phyloP scores from a whole-genome alignment of 2,888 invertebrate genomes.

The Cepaea hortensis region DNA sequence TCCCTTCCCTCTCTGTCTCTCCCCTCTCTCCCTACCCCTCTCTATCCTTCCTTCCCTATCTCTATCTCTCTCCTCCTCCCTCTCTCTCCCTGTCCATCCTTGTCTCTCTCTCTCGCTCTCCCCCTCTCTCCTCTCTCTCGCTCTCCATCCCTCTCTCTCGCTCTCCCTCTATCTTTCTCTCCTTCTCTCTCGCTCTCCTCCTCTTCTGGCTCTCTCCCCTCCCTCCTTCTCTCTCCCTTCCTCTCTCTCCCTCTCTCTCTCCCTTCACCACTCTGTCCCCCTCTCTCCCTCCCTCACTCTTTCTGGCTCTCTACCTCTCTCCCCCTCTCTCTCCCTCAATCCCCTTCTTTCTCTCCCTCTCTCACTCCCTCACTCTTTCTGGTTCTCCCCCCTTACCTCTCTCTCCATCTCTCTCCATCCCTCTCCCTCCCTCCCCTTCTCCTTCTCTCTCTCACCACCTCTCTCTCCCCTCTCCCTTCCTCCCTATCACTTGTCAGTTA shows the following conservation, averaged over 20 bases:
- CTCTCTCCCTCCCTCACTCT: not conserved
- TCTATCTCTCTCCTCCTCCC: not conserved
- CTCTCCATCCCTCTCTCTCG: no score
- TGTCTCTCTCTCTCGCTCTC: no score
- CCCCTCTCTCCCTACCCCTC: not conserved
- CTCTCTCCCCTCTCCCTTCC: no score
- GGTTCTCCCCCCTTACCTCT: not conserved
- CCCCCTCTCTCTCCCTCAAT: not conserved
- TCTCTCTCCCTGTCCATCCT: no score
- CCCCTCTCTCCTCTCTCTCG: no score
- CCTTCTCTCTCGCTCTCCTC: no score
- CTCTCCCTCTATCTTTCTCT: no score
- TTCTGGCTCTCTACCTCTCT: not conserved
- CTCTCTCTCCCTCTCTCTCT: not conserved
- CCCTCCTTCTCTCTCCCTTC: slow-evolving; percentile 14
- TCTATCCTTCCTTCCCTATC: not conserved
- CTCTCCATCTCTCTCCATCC: no score
- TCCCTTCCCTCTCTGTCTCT: not conserved
- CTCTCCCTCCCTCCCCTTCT: no score
- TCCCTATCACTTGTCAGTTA: no score
- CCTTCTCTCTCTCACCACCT: no score
- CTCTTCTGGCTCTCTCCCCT: not conserved
- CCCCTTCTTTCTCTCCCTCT: not conserved
- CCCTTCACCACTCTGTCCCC: not conserved
- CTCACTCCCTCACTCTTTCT: not conserved